These are phyloP conservation scores for Grantiella picta DNA, from an alignment of 2,113 vertebrate species.

Conservation along the genomic window DNA sequence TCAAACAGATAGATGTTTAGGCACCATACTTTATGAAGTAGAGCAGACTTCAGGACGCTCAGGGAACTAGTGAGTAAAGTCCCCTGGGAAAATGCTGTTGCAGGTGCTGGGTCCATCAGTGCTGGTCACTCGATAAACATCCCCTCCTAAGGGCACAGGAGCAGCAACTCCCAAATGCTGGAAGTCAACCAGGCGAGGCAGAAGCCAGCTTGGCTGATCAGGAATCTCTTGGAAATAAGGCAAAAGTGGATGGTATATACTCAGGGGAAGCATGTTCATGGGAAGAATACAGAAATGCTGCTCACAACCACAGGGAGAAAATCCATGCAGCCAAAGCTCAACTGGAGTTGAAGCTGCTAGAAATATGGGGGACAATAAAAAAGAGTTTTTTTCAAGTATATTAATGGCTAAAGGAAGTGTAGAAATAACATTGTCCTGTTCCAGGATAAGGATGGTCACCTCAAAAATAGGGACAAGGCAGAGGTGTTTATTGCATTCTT, in stretches of 20 bases:
- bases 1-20: neutral
- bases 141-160: neutral
- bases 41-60: neutral
- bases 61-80: neutral
- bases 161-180: neutral
- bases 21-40: neutral
- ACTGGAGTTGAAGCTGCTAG: neutral
- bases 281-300: neutral
- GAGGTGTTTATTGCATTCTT: neutral
- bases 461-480: neutral
- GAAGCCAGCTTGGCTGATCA: neutral
- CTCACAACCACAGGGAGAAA: neutral
- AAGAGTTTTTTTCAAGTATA: neutral
- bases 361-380: neutral
- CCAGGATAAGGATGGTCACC: neutral
- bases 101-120: neutral
- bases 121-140: neutral
- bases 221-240: neutral
- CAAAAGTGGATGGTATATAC: neutral
- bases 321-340: neutral
- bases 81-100: neutral
- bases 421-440: neutral
- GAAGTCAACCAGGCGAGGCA: neutral
- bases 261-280: neutral
- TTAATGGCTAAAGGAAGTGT: neutral